A percentile compares a stretch with the other conserved stretches of the same genome.
These are phyloP conservation scores for Anthopleura xanthogrammica DNA, from an alignment of 92 coral and sea anemone genomes.

Conservation along the genomic window DNA sequence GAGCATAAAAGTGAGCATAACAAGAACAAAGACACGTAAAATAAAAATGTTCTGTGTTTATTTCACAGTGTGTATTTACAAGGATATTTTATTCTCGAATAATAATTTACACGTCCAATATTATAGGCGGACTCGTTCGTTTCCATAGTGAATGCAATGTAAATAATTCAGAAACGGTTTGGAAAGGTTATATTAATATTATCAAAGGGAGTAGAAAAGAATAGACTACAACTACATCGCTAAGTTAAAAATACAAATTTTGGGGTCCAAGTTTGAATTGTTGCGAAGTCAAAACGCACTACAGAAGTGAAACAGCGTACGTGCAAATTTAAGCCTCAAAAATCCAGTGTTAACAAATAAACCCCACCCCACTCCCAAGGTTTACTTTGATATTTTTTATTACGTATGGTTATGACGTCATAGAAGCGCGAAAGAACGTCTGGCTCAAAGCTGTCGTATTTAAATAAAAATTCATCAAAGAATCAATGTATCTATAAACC, in stretches of 20 bases:
- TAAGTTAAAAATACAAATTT: background rate
- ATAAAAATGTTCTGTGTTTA: conserved; percentile 16
- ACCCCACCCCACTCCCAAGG: background rate
- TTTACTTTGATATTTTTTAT: background rate
- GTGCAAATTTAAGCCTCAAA: background rate
- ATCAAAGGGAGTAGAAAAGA: conserved; percentile 1
- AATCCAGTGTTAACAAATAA: background rate
- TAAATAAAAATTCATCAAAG: background rate
- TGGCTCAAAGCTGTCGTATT: background rate
- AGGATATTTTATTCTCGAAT: conserved; percentile 14
- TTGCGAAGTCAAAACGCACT: background rate
- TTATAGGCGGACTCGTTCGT: background rate
- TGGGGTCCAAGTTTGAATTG: background rate
- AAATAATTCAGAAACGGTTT: conserved; percentile 2
- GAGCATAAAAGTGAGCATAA: background rate
- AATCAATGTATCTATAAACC: background rate
- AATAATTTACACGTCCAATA: conserved; percentile 21
- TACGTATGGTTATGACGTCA: background rate
- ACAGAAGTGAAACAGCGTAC: background rate
- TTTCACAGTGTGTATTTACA: conserved; percentile 26
- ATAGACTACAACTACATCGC: background rate
- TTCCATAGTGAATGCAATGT: conserved; percentile 2
- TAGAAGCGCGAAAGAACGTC: background rate
- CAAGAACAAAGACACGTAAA: background rate
- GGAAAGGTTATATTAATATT: background rate